Conservation (phyloP, 2,888 invertebrate species). For the Cephus runcator region DNA sequence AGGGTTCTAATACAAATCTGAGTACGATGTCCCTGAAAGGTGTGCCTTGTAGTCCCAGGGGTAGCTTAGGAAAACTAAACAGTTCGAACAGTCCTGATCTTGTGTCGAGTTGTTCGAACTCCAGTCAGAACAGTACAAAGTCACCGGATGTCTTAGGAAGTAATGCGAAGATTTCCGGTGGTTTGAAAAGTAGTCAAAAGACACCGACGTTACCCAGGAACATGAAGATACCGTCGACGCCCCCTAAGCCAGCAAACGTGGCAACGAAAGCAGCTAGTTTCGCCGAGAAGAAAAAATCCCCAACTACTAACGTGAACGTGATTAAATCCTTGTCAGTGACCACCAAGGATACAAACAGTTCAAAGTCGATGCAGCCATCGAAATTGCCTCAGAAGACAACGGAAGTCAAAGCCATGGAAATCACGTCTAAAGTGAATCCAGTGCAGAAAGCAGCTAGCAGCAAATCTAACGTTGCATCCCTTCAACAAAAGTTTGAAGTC, state of each 20-base stretch:
- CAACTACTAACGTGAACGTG: constrained; percentile 30
- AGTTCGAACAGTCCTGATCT: constrained; percentile 76
- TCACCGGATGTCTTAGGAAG: constrained; percentile 58
- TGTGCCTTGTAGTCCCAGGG: constrained; percentile 51
- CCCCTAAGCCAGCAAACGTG: constrained; percentile 67
- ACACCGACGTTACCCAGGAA: constrained; percentile 62
- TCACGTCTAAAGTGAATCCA: constrained; percentile 26
- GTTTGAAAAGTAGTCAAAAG: constrained; percentile 56
- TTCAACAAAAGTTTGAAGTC: constrained; percentile 84
- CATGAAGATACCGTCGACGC: constrained; percentile 57
- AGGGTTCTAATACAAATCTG: constrained; percentile 3
- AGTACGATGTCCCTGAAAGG: constrained; percentile 24
- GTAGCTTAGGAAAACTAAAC: constrained; percentile 55
- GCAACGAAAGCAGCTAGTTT: constrained; percentile 65
- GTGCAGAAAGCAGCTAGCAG: constrained; percentile 64
- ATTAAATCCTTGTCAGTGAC: constrained; percentile 32
- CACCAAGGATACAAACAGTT: constrained; percentile 22
- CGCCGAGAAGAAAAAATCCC: constrained; percentile 52
- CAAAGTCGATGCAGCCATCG: constrained; percentile 10
- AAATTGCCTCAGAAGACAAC: constrained; percentile 22
- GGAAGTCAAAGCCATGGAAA: constrained; percentile 17
- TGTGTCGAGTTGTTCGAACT: constrained; percentile 75
- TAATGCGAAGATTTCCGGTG: constrained; percentile 30
- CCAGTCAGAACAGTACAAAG: constrained; percentile 63
- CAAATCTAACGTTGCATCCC: constrained; percentile 79